Base-by-base conservation (phyloP, 2,888 invertebrate genomes). In the Gymnosoma rotundatum region DNA sequence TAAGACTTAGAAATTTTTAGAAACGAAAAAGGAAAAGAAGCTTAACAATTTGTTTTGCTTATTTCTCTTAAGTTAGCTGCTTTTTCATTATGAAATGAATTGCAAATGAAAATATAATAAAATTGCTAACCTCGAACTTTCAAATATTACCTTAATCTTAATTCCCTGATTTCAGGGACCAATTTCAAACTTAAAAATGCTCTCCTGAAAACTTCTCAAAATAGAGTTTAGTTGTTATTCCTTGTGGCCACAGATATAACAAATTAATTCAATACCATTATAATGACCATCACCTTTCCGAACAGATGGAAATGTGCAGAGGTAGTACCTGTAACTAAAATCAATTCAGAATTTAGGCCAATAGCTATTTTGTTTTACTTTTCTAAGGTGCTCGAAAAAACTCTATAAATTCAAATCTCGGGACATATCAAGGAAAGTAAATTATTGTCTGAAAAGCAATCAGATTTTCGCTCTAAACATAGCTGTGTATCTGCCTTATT, bases 101-200 rank as follows among this genome's bases (percentile, higher is more conserved):
- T 38, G 36, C 36, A 38, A 38, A 38, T 67, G 36, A 67, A 67
- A 67, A 70, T 48, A 70, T 70, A 32, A 58, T 70, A 58, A 70
- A 70, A 70, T 70, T 70, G 70, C 70, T 70, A 58, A 58, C 45
- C 58, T 70, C 56, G 70, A 70, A 25, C 70, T 45, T 70, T 32
- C 14, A 70, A 70, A 70, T 58, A 58, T 60, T 70, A 70, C 42
- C 48, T 70, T 38, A 38, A 38, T 38, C 7, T 38, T 38, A 38
- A 38, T 38, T 38, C 38, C 38, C 38, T 38, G 38, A 70, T 70
- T 58, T 70, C 48, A 70, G 48, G 54, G 54, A 67, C 32, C 67
- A 20, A 67, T 67, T 67, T 67, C 52, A 67, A 67, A 67, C 45
- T 67, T 60, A 60, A 70, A 69, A 69, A 52, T 69, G 54, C 67